Evolutionary conservation across 1,140 invertebrate species (phyloP).

Genomic region (Myzus persicae): DNA sequence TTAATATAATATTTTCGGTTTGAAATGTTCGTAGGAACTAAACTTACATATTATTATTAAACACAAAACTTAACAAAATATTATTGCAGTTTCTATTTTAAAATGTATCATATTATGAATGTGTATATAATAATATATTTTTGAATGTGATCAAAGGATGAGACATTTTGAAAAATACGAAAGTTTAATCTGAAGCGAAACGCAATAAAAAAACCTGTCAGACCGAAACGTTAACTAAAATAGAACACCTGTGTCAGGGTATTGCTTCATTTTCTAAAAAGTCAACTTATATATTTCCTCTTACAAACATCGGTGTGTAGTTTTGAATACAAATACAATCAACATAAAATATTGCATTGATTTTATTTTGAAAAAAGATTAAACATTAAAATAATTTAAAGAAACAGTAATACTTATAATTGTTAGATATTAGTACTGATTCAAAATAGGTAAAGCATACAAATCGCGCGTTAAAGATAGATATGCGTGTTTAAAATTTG

Average conservation of each 20-base stretch:
- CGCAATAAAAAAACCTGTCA: conserved; percentile 29
- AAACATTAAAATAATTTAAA: neutral
- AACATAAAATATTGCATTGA: neutral
- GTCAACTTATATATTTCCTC: neutral
- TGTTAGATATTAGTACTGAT: neutral
- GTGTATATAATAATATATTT: conserved; percentile 9
- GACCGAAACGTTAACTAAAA: conserved; percentile 18
- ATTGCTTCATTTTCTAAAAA: conserved; percentile 8
- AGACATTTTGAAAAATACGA: conserved; percentile 23
- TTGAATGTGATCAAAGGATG: neutral
- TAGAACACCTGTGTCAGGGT: conserved; percentile 4
- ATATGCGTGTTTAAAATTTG: neutral
- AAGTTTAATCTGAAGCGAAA: conserved; percentile 16
- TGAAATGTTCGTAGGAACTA: neutral
- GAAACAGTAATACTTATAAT: neutral
- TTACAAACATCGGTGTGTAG: neutral
- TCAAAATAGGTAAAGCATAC: neutral
- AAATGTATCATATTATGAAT: neutral
- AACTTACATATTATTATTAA: neutral
- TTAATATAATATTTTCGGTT: neutral
- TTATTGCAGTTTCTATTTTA: neutral
- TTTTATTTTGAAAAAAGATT: neutral
- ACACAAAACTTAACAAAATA: neutral
- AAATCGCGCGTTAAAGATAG: neutral
- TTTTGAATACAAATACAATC: neutral